Evolutionary conservation across 2,113 vertebrate genomes (phyloP).

Genomic region (Pseudorasbora parva): DNA sequence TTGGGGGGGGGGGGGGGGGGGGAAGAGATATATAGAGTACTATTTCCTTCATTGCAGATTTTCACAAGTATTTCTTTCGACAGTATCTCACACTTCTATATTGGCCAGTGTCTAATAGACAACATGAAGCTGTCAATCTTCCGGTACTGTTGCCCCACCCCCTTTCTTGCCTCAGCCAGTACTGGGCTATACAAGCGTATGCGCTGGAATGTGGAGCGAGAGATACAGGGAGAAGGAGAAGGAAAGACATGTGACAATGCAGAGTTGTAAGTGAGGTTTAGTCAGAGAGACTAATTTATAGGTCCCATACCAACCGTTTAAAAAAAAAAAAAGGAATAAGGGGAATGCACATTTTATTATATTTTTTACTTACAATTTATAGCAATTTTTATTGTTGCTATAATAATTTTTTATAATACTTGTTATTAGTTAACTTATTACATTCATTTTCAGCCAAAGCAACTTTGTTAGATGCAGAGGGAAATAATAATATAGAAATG

Average conservation of each 20-base stretch:
- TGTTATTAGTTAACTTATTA: neutral
- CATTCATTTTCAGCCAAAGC: neutral
- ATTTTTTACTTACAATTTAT: neutral
- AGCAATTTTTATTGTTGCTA: neutral
- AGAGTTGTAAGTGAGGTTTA: conserved; percentile 78
- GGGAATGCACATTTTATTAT: neutral
- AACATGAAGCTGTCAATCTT: conserved; percentile 74
- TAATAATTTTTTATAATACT: neutral
- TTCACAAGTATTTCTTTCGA: neutral
- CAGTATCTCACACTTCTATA: conserved; percentile 82
- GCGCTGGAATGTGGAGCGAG: conserved; percentile 84
- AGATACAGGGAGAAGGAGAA: conserved; percentile 1
- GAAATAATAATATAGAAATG: neutral
- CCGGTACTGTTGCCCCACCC: conserved; percentile 74
- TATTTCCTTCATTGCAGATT: neutral
- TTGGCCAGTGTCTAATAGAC: conserved; percentile 75
- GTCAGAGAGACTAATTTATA: neutral
- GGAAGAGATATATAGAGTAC: too few relatives aligned
- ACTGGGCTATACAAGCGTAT: conserved; percentile 82
- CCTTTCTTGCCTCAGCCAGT: conserved; percentile 71
- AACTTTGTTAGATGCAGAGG: neutral
- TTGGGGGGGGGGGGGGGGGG: too few relatives aligned
- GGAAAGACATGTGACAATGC: conserved; percentile 47
- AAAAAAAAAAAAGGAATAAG: neutral
- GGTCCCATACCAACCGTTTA: neutral